Base-by-base conservation (phyloP, 2,888 invertebrate genomes). In the Andrena minutula region DNA sequence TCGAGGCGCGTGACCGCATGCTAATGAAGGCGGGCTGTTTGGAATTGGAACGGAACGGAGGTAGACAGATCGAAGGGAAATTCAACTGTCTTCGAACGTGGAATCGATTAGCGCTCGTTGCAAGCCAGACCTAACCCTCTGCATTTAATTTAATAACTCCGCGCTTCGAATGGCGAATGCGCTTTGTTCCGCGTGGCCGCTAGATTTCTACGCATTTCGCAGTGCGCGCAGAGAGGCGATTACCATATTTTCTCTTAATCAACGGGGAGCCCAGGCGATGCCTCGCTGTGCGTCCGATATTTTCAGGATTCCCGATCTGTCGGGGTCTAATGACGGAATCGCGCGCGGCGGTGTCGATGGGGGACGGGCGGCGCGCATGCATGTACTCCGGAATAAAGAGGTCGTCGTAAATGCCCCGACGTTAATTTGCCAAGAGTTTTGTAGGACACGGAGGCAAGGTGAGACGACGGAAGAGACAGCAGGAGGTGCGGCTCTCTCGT, bases 381-480 rank as follows among this genome's bases (percentile, higher is more conserved):
- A 71, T 66, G 74, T 79, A 69, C 51, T 63, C 64, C 61, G 60
- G 78, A 53, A 83, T 86, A 88, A 88, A 88, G 87, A 88, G 87
- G 87, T 86, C 87, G 81, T 69, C 71, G 84, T 86, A 84, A 88
- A 86, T 84, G 79, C 82, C 71, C 77, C 66, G 71, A 84, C 81
- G 87, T 88, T 88, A 88, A 90, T 90, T 89, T 84, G 83, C 86
- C 83, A 79, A 78, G 85, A 88, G 90, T 90, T 89, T 89, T 90
- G 90, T 90, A 88, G 90, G 90, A 87, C 90, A 88, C 86, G 82
- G 12, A 70, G 58, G n/a, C 49, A 60, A 20, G 81, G 72, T 64
- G 75, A 72, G 82, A 69, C 73, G 73, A 71, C 60, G 82, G 65
- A 58, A 82, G 72, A 75, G 75, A 71, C 70, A 73, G 76, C 49